A percentile compares a stretch with the other conserved stretches of the same genome.
Evolutionary conservation across 2,113 vertebrate species (phyloP).

Genomic region (Cyphomyrus discorhynchus): DNA sequence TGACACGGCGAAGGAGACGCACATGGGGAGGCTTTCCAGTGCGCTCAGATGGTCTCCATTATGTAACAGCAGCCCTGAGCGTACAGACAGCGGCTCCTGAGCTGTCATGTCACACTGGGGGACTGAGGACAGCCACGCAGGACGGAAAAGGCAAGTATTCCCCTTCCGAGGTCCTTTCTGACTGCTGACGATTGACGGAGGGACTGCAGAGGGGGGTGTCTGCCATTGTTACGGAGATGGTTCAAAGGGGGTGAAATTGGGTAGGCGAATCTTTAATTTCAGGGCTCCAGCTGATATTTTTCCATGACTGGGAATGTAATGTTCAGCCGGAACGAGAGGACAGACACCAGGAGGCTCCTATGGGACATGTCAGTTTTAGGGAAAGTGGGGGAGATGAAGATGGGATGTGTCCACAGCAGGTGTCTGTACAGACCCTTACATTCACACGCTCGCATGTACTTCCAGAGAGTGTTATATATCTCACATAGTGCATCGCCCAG

Average conservation of each 20-base stretch:
- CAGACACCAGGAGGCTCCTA: not conserved
- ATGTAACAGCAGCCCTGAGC: constrained; percentile 3
- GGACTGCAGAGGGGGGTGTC: not conserved
- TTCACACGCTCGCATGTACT: not conserved
- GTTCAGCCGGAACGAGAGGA: not conserved
- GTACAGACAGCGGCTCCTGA: not conserved
- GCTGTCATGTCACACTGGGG: not conserved
- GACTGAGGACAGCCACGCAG: not conserved
- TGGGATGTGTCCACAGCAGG: not conserved
- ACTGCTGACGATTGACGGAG: not conserved
- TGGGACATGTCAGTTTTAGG: not conserved
- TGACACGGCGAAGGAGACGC: constrained; percentile 13
- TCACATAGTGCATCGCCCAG: not conserved
- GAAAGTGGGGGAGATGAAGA: not conserved
- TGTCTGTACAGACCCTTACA: not conserved
- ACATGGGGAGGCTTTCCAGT: not conserved
- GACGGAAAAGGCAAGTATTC: not conserved
- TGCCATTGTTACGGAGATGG: not conserved
- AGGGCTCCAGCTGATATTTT: not conserved
- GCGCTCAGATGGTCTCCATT: not conserved
- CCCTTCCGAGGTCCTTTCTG: too few species aligned
- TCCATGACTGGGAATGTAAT: not conserved
- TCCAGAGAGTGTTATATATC: not conserved
- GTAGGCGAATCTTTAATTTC: not conserved
- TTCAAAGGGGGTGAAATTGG: not conserved